Base-by-base conservation (phyloP, 2,797 vertebrate species). In the Protonibea diacanthus region DNA sequence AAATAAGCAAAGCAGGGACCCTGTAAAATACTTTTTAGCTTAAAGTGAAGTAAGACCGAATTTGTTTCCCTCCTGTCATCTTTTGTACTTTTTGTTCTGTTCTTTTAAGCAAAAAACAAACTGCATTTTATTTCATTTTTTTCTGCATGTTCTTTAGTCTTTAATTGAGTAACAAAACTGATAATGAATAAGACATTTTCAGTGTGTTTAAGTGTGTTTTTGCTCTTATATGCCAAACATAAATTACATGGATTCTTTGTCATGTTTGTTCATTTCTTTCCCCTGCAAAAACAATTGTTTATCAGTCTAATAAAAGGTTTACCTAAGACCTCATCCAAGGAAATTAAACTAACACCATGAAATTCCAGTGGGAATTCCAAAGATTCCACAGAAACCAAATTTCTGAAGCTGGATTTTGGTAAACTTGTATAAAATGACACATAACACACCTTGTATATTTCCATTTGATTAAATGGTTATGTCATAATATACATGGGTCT, bases 21-120 rank as follows among this genome's bases (percentile, higher is more conserved):
- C 58, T 73, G 27, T 17, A 4, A 51, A 47, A 53, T 10, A 20
- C 38, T 38, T 47, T 4, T 33, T 52, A 12, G 25, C 6, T 71
- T 61, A 5, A 53, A 70, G 44, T 48, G 20, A 74, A 67, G 23
- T 67, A 10, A 25, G 12, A 70, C 21, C 1, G 45, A 53, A 77
- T 76, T 42, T 5, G 27, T 60, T 67, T 40, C 27, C 17, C 10
- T 3, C 25, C 18, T 0, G 6, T 38, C 12, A 42, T 27, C 10
- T 33, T 56, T 49, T 67, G 27, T 29, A 29, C 27, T 29, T 33
- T 56, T 49, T 67, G 27, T 29, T 5, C 27, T 29, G 4, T 29
- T 29, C 5, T 29, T 29, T 5, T 29, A 29, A 29, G 4, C 25
- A 27, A 27, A 27, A 2, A 27, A 27, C 3, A 29, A 29, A 29